These are phyloP conservation scores for Orchesellides sinensis DNA, from an alignment of 2,888 invertebrate species.

Conservation along the genomic window DNA sequence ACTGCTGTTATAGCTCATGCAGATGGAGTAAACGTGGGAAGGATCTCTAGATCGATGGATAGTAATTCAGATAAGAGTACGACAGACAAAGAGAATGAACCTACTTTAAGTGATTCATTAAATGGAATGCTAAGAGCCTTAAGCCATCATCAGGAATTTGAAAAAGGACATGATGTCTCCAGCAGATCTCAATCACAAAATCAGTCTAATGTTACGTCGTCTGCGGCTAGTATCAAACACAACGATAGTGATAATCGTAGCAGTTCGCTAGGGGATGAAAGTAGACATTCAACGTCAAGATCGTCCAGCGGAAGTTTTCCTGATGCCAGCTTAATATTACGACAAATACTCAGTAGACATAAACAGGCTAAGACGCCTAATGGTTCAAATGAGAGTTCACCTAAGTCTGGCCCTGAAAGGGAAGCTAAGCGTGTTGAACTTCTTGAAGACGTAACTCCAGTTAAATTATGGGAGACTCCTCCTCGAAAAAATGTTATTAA, in stretches of 20 bases:
- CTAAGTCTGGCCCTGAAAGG: conserved; percentile 37
- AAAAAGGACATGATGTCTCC: neutral
- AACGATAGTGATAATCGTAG: neutral
- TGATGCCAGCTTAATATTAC: conserved; percentile 4
- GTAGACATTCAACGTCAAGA: neutral
- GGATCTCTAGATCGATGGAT: neutral
- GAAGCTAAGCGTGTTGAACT: conserved; percentile 29
- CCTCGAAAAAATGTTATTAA: neutral
- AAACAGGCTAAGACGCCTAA: neutral
- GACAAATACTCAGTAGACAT: neutral
- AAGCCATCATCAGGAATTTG: conserved; percentile 19
- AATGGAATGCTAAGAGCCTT: conserved; percentile 17
- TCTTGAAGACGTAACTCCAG: conserved; percentile 30
- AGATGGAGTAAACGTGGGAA: neutral
- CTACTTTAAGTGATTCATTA: conserved; percentile 22
- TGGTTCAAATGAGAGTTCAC: conserved; percentile 3
- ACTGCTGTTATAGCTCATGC: conserved; percentile 14
- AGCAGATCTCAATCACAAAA: neutral
- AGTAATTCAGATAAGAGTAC: neutral
- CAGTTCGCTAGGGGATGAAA: neutral
- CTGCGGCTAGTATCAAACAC: neutral
- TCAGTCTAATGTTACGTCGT: neutral
- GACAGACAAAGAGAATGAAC: neutral
- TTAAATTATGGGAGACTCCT: conserved; percentile 43
- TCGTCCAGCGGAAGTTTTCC: conserved; percentile 17